These are phyloP conservation scores for Heterocephalus glaber DNA, from an alignment of 2,113 vertebrate species.

Conservation along the genomic window DNA sequence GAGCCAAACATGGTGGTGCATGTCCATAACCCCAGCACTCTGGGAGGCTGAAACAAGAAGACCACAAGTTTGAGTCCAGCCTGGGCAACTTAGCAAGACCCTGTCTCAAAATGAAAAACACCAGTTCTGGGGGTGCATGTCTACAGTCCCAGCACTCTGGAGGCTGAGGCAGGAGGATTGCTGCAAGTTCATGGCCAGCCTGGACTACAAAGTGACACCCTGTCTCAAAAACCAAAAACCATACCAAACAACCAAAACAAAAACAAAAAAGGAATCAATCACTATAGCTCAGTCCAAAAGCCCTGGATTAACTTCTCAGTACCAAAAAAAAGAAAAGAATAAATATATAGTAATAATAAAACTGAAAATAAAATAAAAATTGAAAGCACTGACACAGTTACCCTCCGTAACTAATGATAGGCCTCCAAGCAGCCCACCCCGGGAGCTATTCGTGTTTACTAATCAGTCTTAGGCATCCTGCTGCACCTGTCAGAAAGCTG, in stretches of 20 bases:
- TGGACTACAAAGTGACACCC: background rate
- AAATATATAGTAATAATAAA: background rate
- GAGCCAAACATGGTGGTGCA: background rate
- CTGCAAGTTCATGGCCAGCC: background rate
- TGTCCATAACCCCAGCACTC: background rate
- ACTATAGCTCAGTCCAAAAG: background rate
- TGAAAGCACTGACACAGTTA: background rate
- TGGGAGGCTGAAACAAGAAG: background rate
- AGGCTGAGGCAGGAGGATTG: background rate
- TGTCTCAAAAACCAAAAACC: background rate
- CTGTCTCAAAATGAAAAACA: background rate
- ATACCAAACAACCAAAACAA: background rate
- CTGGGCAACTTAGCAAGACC: background rate
- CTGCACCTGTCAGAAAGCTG: background rate
- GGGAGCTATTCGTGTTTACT: rapidly evolving
- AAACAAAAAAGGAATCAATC: background rate
- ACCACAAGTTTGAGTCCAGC: background rate
- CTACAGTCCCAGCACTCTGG: background rate
- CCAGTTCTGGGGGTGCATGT: background rate
- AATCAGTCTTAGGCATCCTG: background rate
- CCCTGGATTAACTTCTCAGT: background rate
- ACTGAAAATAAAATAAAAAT: background rate
- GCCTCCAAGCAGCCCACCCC: background rate
- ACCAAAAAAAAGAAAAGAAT: background rate
- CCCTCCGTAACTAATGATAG: background rate